phyloP scores from a whole-genome alignment of 2,888 invertebrate genomes.

The Sussaba pulchella region DNA sequence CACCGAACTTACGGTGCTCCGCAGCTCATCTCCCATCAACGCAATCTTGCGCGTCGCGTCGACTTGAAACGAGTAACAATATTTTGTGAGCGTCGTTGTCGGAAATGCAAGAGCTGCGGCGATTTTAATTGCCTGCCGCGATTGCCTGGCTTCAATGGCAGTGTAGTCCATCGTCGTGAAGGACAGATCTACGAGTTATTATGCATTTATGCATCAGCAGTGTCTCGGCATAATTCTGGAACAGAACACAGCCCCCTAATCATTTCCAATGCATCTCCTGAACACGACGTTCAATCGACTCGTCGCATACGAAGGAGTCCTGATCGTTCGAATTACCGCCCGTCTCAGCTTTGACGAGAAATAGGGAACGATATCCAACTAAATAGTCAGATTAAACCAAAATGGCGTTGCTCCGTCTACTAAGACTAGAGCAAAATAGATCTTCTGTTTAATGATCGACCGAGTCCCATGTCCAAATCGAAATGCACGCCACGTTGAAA shows the following conservation, averaged over 20 bases:
- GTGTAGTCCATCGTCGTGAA: conserved; percentile 13
- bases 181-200: conserved; percentile 7
- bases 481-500: background rate
- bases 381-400: conserved; percentile 52
- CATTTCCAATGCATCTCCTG: conserved; percentile 21
- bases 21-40: conserved; percentile 23
- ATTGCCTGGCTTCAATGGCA: background rate
- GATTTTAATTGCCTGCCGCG: conserved; percentile 50
- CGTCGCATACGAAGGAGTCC: background rate
- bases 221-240: background rate
- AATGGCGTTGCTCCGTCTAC: background rate
- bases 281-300: background rate
- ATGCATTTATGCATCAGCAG: conserved; percentile 20
- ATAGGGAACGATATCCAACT: conserved; percentile 70
- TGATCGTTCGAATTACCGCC: conserved; percentile 13
- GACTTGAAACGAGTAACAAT: conserved; percentile 38
- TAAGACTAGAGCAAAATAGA: no score
- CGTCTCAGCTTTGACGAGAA: conserved; percentile 47
- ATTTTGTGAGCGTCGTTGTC: conserved; percentile 43
- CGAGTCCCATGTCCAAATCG: no score
- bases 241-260: conserved; percentile 4
- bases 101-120: conserved; percentile 34
- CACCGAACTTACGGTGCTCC: conserved; percentile 50
- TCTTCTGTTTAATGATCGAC: no score
- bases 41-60: conserved; percentile 9